A percentile compares a stretch with the other conserved stretches of the same genome.
Conservation (phyloP, 2,797 vertebrate genomes). For the Tragelaphus oryx region DNA sequence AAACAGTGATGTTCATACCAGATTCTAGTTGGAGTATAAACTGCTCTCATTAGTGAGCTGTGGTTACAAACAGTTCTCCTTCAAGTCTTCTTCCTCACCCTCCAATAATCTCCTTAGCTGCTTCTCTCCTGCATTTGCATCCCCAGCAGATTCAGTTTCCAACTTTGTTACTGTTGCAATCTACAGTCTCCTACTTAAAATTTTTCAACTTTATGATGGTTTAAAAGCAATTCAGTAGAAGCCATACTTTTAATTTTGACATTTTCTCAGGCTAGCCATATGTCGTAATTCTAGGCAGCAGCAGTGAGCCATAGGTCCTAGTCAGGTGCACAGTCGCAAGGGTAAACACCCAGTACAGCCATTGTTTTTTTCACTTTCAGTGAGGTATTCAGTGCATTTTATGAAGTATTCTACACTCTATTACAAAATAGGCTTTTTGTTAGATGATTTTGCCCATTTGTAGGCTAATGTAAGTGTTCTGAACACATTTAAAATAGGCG, state of each 20-base stretch:
- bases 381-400: neutral
- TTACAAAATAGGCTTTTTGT: neutral
- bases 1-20: neutral
- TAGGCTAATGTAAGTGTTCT: neutral
- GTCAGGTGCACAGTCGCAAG: neutral
- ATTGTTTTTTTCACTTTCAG: neutral
- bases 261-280: neutral
- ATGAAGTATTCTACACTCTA: neutral
- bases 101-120: neutral
- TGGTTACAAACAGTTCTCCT: neutral
- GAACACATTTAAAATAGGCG: neutral
- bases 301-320: neutral
- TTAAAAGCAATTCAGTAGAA: neutral
- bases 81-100: neutral
- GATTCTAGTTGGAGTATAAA: neutral
- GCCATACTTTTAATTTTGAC: neutral
- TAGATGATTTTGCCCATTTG: neutral
- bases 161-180: neutral
- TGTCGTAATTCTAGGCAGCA: neutral
- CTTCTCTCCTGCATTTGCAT: neutral
- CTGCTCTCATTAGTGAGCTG: neutral
- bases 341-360: neutral
- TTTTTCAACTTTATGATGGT: neutral
- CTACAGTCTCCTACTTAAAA: neutral
- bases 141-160: neutral